These are phyloP conservation scores for Coregonus suidteri DNA, from an alignment of 2,797 vertebrate species.

Conservation along the genomic window DNA sequence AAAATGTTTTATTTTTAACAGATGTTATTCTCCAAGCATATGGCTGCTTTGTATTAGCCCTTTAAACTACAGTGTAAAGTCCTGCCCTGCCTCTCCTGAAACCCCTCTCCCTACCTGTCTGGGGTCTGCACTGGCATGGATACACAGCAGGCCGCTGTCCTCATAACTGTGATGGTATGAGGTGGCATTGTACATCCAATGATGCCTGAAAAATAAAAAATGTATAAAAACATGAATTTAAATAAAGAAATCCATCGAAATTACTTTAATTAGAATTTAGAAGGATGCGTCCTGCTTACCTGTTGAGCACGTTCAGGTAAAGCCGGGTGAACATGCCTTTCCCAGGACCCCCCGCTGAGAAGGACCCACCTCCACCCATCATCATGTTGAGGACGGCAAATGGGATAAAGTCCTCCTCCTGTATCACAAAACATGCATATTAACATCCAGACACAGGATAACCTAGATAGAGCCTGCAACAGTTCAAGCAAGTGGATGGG, in stretches of 20 bases:
- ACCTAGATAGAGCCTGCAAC: not conserved
- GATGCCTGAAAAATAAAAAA: constrained; percentile 90
- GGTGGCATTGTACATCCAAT: constrained; percentile 99
- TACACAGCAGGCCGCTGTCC: constrained; percentile 95
- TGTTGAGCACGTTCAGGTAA: constrained; percentile 98
- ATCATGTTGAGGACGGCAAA: constrained; percentile 98
- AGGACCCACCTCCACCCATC: constrained; percentile 98
- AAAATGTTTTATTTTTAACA: too few species aligned
- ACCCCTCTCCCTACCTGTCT: constrained; percentile 80
- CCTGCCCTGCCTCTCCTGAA: not conserved
- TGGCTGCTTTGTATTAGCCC: not conserved
- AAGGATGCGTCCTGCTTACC: constrained; percentile 65
- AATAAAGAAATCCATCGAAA: too few species aligned
- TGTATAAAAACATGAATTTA: constrained; percentile 72
- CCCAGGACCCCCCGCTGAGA: constrained; percentile 95
- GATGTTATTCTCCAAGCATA: too few species aligned
- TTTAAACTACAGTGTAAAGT: not conserved
- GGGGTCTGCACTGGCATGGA: constrained; percentile 95
- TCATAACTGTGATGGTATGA: constrained; percentile 98
- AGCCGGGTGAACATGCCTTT: constrained; percentile 99
- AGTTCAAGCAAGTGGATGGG: not conserved
- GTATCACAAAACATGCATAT: constrained; percentile 1
- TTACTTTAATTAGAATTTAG: not conserved
- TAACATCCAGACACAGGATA: not conserved
- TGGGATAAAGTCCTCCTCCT: constrained; percentile 96